Percentiles rank a stretch among this genome's conserved stretches.
Conservation (phyloP, 53 echinoderm and acorn worm species). For the Mesocentrotus franciscanus region DNA sequence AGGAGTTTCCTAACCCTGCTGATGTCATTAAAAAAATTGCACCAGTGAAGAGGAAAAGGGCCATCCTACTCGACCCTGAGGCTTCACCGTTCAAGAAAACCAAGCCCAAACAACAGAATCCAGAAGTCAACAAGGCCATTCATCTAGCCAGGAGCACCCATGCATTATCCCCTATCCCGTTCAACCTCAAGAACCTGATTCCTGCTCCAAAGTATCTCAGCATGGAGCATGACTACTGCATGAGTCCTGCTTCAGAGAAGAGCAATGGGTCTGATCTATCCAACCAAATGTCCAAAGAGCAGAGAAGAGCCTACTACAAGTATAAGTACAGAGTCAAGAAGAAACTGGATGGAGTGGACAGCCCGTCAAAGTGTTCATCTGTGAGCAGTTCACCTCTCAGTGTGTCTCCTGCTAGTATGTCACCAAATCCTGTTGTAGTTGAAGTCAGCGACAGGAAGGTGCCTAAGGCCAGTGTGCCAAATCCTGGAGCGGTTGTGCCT, state of each 20-base stretch:
- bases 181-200: constrained; percentile 51
- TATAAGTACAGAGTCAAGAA: constrained; percentile 84
- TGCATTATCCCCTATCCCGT: constrained; percentile 41
- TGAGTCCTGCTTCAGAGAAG: constrained; percentile 59
- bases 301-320: constrained; percentile 78
- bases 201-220: constrained; percentile 76
- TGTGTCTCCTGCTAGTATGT: constrained; percentile 61
- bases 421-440: constrained; percentile 29
- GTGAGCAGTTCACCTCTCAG: constrained; percentile 67
- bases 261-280: constrained; percentile 42
- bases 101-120: constrained; percentile 66
- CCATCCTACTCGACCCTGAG: constrained; percentile 82
- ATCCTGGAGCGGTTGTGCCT: constrained; percentile 29
- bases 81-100: constrained; percentile 75
- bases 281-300: constrained; percentile 56
- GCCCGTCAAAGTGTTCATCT: constrained; percentile 52
- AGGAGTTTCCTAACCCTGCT: constrained; percentile 68
- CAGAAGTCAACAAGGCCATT: constrained; percentile 38
- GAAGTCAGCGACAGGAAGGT: constrained; percentile 31
- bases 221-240: constrained; percentile 95
- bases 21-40: constrained; percentile 85
- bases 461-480: not conserved
- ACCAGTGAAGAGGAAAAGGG: constrained; percentile 91
- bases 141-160: not conserved
- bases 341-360: constrained; percentile 40